Base-by-base conservation (phyloP, 2,113 vertebrate genomes). In the Ariopsis seemanni region DNA sequence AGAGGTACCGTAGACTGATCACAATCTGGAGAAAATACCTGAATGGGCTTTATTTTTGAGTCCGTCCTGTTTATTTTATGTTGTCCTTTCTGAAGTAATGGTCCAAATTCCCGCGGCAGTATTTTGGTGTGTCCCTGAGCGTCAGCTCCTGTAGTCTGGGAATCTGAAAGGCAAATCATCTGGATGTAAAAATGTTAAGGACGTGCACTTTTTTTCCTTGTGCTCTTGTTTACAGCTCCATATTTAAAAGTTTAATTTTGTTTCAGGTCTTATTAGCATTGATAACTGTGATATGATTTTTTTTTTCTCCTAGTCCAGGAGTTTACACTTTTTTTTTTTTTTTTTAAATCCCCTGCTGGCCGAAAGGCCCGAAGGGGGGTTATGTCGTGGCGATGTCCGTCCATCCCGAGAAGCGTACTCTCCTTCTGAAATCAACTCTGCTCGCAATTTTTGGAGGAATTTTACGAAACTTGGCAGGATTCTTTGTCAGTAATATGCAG, bases 91-190 rank as follows among this genome's bases (percentile, higher is more conserved):
- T 57, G 55, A 63, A 22, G 8, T 25, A 22, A 65, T 65, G 2
- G 7, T 63, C 60, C 67, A 71, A 30, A 71, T 71, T 30, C 11
- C 2, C 1, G 18, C 72, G n/a, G 27, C 14, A 4, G 77, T 55
- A 27, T 53, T 75, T 78, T 27, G 25, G 25, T 20, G 12, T 18
- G 52, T 17, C n/a, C 18, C 52, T 42, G 34, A 72, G 34, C 7
- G 7, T 20, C 7, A 8, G 30, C 48, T 57, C 6, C 14, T 75
- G 72, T 15, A 53, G 22, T 77, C 17, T 8, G 4, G 74, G 52
- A 79, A 80, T 80, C 78, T 80, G 78, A 80, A 80, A 80, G 78
- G 53, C 78, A 80, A 80, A 80, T 80, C 27, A 0, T 30, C 53
- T 34, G 15, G 27, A 80, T 80, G 53, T 80, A 80, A 80, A 80